Evolutionary conservation across 2,888 invertebrate genomes (phyloP).

Genomic region (Ptycholaimellus sp.): DNA sequence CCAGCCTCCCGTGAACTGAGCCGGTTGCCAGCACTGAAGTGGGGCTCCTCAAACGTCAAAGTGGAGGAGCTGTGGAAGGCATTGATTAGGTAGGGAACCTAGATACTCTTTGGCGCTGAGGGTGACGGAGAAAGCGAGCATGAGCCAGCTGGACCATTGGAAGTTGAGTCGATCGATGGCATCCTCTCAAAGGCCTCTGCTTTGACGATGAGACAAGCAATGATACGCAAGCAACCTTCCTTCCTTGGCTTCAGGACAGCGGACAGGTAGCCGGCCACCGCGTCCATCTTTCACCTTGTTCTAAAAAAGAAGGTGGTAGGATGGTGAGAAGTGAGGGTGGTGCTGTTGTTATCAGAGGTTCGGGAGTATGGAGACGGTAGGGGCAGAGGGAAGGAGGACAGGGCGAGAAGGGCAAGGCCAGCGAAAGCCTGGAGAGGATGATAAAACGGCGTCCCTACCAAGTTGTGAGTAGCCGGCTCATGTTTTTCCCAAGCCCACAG

Average conservation of each 20-base stretch:
- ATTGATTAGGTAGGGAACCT: too few species aligned
- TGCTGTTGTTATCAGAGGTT: too few species aligned
- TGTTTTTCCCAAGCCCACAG: too few species aligned
- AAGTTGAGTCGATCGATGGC: slow-evolving; percentile 29
- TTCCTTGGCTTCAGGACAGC: background rate
- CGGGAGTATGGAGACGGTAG: too few species aligned
- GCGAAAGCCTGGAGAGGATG: too few species aligned
- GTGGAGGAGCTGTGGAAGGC: background rate
- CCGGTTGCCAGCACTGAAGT: slow-evolving; percentile 29
- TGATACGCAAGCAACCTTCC: too few species aligned
- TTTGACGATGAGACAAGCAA: background rate
- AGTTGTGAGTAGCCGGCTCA: too few species aligned
- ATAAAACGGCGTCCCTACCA: too few species aligned
- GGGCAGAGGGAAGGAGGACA: too few species aligned
- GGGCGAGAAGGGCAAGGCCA: too few species aligned
- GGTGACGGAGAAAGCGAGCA: slow-evolving; percentile 26
- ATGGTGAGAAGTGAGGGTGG: too few species aligned
- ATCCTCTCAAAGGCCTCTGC: slow-evolving; percentile 23
- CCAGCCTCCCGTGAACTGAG: slow-evolving; percentile 29
- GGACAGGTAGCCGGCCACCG: background rate
- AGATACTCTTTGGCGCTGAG: slow-evolving; percentile 28
- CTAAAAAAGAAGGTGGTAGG: too few species aligned
- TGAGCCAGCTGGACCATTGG: slow-evolving; percentile 27
- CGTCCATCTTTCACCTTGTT: background rate
- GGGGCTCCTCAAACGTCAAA: slow-evolving; percentile 14